phyloP scores from a whole-genome alignment of 2,113 vertebrate species.

The Pedionomus torquatus region DNA sequence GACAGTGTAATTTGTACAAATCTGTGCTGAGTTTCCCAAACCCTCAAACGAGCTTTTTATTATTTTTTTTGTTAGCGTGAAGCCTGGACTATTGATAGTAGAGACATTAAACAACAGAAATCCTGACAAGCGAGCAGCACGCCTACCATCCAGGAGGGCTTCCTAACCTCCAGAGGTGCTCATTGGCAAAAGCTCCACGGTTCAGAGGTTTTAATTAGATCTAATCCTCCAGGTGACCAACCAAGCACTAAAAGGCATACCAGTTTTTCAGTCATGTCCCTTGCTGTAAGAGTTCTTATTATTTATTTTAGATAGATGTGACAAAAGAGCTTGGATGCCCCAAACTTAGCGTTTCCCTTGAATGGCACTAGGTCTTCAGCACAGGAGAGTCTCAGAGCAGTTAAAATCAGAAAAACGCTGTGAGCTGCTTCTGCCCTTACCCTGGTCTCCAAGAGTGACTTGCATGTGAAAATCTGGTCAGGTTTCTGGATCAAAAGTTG shows the following conservation, averaged over 20 bases:
- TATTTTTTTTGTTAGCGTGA: not conserved
- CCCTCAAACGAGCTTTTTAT: slow-evolving; percentile 48
- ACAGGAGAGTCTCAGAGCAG: not conserved
- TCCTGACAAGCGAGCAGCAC: not conserved
- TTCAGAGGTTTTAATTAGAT: slow-evolving; percentile 61
- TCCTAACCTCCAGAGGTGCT: not conserved
- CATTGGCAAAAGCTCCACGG: not conserved
- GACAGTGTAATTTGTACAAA: slow-evolving; percentile 50
- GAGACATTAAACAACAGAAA: not conserved
- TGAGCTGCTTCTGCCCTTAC: not conserved
- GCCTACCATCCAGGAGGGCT: not conserved
- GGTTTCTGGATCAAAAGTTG: not conserved
- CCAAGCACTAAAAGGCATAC: slow-evolving; percentile 1
- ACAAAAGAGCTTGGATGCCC: not conserved
- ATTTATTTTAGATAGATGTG: slow-evolving; percentile 22
- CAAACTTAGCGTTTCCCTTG: not conserved
- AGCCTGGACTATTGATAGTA: not conserved
- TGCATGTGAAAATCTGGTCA: not conserved
- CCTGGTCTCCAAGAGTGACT: not conserved
- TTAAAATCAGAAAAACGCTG: not conserved
- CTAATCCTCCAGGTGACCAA: slow-evolving; percentile 21
- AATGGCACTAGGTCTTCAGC: not conserved
- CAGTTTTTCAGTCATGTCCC: not conserved
- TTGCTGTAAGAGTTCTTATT: not conserved
- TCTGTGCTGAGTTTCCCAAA: slow-evolving; percentile 38